Conservation (phyloP, 2,113 vertebrate genomes). For the Paramormyrops kingsleyae region DNA sequence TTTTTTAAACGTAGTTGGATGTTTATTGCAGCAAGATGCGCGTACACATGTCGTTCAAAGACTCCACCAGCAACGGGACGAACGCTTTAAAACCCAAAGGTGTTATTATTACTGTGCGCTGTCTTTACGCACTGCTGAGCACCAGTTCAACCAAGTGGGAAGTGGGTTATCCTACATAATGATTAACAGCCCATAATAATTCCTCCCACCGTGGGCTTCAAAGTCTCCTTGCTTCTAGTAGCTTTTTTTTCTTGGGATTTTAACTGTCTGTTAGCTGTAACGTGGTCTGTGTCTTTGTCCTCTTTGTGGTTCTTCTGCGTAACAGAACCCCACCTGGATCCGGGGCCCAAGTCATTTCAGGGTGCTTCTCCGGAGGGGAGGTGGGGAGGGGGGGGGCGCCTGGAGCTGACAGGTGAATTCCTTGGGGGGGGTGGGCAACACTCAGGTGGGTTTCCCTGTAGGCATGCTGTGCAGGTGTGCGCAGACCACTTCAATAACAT, state of each 20-base stretch:
- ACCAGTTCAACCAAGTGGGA: background rate
- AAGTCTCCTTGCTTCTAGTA: background rate
- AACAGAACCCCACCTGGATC: background rate
- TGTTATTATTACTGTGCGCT: background rate
- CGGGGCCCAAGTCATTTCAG: background rate
- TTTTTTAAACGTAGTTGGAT: background rate
- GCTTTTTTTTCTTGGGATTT: background rate
- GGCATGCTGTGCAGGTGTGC: slow-evolving; percentile 34
- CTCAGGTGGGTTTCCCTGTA: background rate
- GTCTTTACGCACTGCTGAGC: background rate
- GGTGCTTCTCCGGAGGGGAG: background rate
- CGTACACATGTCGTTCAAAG: background rate
- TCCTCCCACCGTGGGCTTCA: background rate
- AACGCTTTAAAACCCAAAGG: background rate
- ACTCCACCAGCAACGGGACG: background rate
- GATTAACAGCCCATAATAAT: background rate
- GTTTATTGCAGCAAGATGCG: background rate
- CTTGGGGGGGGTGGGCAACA: background rate
- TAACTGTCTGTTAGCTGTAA: background rate
- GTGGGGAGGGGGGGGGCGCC: background rate
- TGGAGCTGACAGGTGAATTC: background rate
- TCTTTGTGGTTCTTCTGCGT: background rate
- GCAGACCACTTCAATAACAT: slow-evolving; percentile 37
- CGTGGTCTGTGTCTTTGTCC: background rate
- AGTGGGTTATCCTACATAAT: background rate